Evolutionary conservation across 53 echinoderm and acorn worm genomes (phyloP).

Genomic region (Echinometra lucunter): DNA sequence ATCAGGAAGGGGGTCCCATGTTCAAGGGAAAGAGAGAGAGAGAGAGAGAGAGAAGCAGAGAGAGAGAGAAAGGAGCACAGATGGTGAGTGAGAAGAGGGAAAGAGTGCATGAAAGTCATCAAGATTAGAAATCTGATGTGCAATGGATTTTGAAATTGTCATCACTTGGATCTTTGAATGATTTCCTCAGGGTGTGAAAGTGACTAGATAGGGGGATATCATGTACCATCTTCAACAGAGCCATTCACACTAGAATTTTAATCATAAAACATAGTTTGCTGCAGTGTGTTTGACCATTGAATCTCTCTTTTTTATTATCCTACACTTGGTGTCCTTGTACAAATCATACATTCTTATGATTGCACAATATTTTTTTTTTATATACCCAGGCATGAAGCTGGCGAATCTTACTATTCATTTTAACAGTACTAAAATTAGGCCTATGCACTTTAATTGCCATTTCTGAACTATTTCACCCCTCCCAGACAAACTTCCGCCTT

Average conservation of each 20-base stretch:
- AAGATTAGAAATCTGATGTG: slow-evolving; percentile 48
- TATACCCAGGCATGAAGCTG: neutral
- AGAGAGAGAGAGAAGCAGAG: neutral
- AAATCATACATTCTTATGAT: neutral
- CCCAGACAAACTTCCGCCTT: neutral
- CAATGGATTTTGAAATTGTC: slow-evolving; percentile 25
- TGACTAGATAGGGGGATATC: slow-evolving; percentile 4
- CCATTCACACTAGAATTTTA: neutral
- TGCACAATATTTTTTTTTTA: neutral
- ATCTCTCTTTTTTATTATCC: neutral
- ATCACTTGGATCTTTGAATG: slow-evolving; percentile 38
- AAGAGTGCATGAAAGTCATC: neutral
- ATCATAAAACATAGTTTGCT: neutral
- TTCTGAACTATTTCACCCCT: neutral
- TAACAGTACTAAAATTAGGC: neutral
- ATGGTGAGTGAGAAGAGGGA: neutral
- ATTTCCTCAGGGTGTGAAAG: neutral
- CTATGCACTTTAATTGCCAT: neutral
- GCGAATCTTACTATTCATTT: neutral
- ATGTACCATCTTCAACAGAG: neutral
- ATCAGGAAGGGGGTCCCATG: slow-evolving; percentile 52
- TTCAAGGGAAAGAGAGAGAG: slow-evolving; percentile 21
- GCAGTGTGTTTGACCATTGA: neutral
- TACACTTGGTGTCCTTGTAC: too few species aligned
- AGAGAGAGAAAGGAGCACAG: too few species aligned